Base-by-base conservation (phyloP, 2,113 vertebrate species). In the Gopherus flavomarginatus region DNA sequence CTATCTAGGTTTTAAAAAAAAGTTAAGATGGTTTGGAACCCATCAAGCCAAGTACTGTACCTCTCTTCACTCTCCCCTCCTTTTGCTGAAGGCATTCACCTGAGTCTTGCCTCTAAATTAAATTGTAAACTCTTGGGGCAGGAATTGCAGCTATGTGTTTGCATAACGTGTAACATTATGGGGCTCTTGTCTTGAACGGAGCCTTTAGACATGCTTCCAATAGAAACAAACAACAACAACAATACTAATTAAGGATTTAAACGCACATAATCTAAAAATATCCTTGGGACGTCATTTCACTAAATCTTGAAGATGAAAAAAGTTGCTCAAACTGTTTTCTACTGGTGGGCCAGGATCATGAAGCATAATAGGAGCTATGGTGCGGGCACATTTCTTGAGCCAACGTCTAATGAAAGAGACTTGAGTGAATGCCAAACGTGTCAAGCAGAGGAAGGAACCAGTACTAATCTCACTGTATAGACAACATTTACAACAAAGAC, bases 221-320 rank as follows among this genome's bases (percentile, higher is more conserved):
- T 11, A 87, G 69, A 90, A 90, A 35, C 4, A 83, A 94, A 42
- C 42, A 94, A 69, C 1, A 5, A 8, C 42, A 85, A 80, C 2
- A 5, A 12, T 21, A 62, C 88, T 89, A 81, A 72, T 81, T 81
- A 85, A 93, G 57, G 27, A 62, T 47, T 0, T 89, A 50, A 38
- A 65, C 21, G 2, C 14, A 92, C 59, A 35, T 80, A 53, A 95
- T 88, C 69, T 19, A n/a, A 88, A 95, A 86, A 35, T 31, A 88
- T 29, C 53, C 89, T 38, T 84, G 95, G 78, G 44, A 53, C 84
- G 59, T 86, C 65, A 69, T 69, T 17, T 69, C 35, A n/a, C 35
- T 21, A n/a, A 21, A 69, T n/a, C 31, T 21, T 49, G 44, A 35
- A 94, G 53, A 69, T 59, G 0, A 87, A 92, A 69, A n/a, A 69